Evolutionary conservation across 2,113 vertebrate genomes (phyloP).

Genomic region (Circaetus cinerascens): DNA sequence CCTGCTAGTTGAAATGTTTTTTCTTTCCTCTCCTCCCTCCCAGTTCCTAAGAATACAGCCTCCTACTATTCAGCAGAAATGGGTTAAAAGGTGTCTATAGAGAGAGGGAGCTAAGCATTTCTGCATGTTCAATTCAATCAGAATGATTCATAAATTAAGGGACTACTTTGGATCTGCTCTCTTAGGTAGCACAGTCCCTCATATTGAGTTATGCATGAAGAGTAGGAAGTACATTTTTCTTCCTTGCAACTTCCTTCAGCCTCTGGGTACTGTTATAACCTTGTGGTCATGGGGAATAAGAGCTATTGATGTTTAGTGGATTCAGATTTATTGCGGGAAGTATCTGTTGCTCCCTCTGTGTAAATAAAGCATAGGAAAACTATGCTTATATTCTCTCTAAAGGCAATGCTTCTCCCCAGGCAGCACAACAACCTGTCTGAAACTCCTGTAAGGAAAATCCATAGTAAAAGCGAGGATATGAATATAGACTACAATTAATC

Average conservation of each 20-base stretch:
- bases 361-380: background rate
- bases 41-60: background rate
- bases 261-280: background rate
- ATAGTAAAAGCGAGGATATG: background rate
- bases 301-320: background rate
- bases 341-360: background rate
- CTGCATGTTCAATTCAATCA: background rate
- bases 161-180: background rate
- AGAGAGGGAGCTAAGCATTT: background rate
- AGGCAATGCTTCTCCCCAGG: background rate
- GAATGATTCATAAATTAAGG: background rate
- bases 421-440: background rate
- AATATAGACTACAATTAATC: background rate
- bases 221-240: background rate
- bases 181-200: background rate
- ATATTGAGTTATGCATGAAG: background rate
- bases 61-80: background rate
- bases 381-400: background rate
- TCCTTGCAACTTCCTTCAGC: background rate
- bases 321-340: background rate
- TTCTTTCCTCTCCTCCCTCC: background rate
- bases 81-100: background rate
- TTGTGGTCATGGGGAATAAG: background rate
- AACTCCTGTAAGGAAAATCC: background rate
- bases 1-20: constrained; percentile 16